Evolutionary conservation across 2,113 vertebrate genomes (phyloP), one percentile per base, ranked within the genome.

Genomic region (Neodontobutis hainanensis): DNA sequence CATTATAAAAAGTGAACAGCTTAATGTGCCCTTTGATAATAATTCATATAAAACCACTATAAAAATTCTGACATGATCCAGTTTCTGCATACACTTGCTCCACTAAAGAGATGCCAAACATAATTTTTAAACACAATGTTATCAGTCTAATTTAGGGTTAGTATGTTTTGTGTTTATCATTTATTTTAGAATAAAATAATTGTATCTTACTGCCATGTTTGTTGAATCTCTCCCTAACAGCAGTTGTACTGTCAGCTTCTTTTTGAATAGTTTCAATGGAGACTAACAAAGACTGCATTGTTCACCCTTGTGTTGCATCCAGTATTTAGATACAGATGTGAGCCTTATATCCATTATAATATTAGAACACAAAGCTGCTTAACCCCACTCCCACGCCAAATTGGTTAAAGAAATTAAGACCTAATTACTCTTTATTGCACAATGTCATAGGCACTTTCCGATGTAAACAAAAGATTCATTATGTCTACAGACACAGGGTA

Each of bases 201-300:
- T 27, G 3, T 27, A 27, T 27, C 19, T 27, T 27, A 27, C 19
- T 27, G 19, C 19, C 19, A 27, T 86, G 87, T 78, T 66, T 81
- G 62, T 75, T 79, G 82, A 85, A 85, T 81, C 86, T 90, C 83
- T 74, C 88, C 90, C 92, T 94, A 94, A 94, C 92, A 88, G 82
- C 82, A 61, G 14, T 48, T 85, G 74, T 86, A 74, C 77, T 81
- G 85, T 79, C 88, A 84, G 82, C 84, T 91, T 86, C 93, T 84
- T 92, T 91, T 91, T 50, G 94, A 94, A 95, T 72, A 68, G 80
- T 81, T 83, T 95, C 94, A 95, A 91, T 93, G 93, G 85, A 93
- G 84, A 75, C 77, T 86, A 92, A 93, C 91, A 91, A 91, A 95
- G 89, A 92, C 83, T 86, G 80, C 72, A 78, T 70, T 89, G 84